Conservation (phyloP, 2,113 vertebrate genomes). For the Anolis carolinensis region DNA sequence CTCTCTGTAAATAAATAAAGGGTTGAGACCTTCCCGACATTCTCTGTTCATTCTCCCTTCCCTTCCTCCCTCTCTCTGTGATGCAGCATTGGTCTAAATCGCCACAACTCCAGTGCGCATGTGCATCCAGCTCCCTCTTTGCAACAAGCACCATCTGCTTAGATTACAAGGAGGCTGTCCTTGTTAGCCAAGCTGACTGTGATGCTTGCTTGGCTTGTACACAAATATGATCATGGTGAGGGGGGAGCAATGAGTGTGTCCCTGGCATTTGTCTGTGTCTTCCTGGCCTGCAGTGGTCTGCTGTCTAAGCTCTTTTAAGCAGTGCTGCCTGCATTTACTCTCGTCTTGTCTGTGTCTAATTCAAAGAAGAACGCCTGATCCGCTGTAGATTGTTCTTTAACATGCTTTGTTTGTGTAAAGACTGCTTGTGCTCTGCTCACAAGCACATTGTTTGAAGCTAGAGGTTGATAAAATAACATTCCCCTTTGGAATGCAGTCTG, state of each 20-base stretch:
- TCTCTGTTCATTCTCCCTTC: background rate
- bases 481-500: conserved; percentile 5
- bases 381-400: background rate
- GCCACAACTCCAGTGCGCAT: background rate
- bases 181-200: conserved; percentile 17
- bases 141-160: background rate
- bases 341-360: background rate
- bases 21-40: background rate
- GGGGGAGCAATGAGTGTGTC: background rate
- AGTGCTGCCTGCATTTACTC: background rate
- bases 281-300: background rate
- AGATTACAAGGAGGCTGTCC: conserved; percentile 8
- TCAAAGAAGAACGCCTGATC: background rate
- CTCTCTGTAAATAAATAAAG: background rate
- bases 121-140: background rate
- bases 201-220: background rate
- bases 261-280: background rate
- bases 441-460: conserved; percentile 9
- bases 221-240: background rate
- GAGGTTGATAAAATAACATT: conserved; percentile 6
- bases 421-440: background rate
- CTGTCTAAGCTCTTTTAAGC: background rate
- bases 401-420: background rate
- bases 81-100: background rate
- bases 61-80: background rate